Conservation (phyloP, 2,113 vertebrate species). For the cattle (Bos taurus) region ARS-UCD2.0 NC_037348.1:25356001-25356500, state of each 20-base stretch:
- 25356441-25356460: background rate
- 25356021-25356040: fast-evolving
- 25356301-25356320: background rate
- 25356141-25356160: background rate
- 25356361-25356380: too few species aligned
- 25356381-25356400: background rate
- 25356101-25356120: background rate
- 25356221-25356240: background rate
- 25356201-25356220: background rate
- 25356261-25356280: background rate
- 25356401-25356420: background rate
- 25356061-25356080: background rate
- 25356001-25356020: background rate
- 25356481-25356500: background rate
- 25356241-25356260: background rate
- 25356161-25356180: background rate
- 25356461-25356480: background rate
- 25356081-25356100: background rate
- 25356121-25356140: background rate
- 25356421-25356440: background rate
- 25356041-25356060: too few species aligned
- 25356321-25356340: background rate
- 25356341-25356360: background rate
- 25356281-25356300: background rate
- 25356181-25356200: background rate